These are phyloP conservation scores for Autographa pulchrina DNA, from an alignment of 2,888 invertebrate genomes.

Conservation along the genomic window DNA sequence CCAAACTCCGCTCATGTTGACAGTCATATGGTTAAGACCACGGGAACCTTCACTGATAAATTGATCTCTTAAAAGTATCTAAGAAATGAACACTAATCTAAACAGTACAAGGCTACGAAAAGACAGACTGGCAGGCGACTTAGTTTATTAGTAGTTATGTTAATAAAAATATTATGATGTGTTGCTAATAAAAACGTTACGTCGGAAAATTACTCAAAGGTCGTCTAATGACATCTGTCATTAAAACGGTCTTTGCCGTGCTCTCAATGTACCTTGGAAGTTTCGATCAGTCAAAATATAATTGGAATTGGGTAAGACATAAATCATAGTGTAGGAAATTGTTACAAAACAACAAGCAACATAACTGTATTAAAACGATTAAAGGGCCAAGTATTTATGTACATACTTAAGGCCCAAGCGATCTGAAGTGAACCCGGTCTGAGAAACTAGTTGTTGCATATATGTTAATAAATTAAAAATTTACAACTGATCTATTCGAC, in stretches of 20 bases:
- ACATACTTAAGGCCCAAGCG: not conserved
- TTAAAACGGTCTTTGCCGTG: conserved; percentile 1
- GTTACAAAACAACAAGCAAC: conserved; percentile 9
- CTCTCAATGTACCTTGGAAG: conserved; percentile 7
- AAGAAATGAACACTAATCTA: too few relatives aligned
- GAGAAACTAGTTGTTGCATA: conserved; percentile 1
- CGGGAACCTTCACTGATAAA: not conserved
- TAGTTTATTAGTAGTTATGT: too few relatives aligned
- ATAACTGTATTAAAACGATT: conserved; percentile 8
- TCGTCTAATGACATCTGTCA: conserved; percentile 3
- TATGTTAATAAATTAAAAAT: conserved; percentile 7
- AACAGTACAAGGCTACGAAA: not conserved
- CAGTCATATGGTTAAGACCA: not conserved
- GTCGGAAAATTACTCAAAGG: conserved; percentile 21
- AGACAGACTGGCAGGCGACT: not conserved
- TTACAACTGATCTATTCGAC: conserved; percentile 1
- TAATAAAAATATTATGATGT: not conserved
- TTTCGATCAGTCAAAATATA: conserved; percentile 9
- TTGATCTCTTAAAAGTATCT: not conserved
- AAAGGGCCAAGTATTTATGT: conserved; percentile 7
- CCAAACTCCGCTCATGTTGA: not conserved
- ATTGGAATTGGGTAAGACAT: conserved; percentile 8
- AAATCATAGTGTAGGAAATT: conserved; percentile 5
- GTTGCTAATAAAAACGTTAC: conserved; percentile 16
- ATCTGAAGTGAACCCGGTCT: conserved; percentile 2